These are phyloP conservation scores for Euura lappo DNA, from an alignment of 1,140 invertebrate species.

Conservation along the genomic window DNA sequence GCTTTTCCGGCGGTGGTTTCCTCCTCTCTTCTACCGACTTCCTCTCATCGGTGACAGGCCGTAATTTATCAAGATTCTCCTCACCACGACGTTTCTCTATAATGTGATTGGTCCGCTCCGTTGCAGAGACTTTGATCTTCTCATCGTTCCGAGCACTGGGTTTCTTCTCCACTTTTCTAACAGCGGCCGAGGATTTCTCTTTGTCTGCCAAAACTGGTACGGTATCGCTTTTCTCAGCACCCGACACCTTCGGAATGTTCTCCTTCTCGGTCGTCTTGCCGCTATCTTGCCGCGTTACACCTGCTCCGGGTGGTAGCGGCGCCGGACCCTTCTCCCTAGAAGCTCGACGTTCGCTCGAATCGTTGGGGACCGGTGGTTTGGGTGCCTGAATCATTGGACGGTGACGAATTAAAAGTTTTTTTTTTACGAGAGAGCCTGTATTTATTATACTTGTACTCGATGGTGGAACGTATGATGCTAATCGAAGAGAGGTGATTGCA, in stretches of 20 bases:
- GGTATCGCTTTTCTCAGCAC: constrained; percentile 31
- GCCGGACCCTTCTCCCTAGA: constrained; percentile 64
- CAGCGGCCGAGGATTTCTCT: constrained; percentile 24
- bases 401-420: too few species aligned
- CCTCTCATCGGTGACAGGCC: constrained; percentile 1
- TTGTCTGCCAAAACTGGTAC: constrained; percentile 30
- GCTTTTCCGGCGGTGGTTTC: background rate
- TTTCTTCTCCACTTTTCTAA: constrained; percentile 23
- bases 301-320: constrained; percentile 56
- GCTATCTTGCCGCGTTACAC: constrained; percentile 45
- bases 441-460: too few species aligned
- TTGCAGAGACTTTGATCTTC: background rate
- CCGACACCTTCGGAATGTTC: constrained; percentile 32
- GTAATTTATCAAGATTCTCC: constrained; percentile 28
- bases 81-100: background rate
- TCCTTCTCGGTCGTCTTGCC: constrained; percentile 47
- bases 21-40: background rate
- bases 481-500: too few species aligned
- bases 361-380: constrained; percentile 52
- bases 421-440: too few species aligned
- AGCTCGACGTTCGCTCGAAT: constrained; percentile 48
- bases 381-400: constrained; percentile 43
- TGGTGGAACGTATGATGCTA: too few species aligned
- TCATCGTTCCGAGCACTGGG: constrained; percentile 6
- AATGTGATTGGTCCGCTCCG: background rate